Evolutionary conservation across 2,888 invertebrate genomes (phyloP).

Genomic region (Agonopterix heracliana): DNA sequence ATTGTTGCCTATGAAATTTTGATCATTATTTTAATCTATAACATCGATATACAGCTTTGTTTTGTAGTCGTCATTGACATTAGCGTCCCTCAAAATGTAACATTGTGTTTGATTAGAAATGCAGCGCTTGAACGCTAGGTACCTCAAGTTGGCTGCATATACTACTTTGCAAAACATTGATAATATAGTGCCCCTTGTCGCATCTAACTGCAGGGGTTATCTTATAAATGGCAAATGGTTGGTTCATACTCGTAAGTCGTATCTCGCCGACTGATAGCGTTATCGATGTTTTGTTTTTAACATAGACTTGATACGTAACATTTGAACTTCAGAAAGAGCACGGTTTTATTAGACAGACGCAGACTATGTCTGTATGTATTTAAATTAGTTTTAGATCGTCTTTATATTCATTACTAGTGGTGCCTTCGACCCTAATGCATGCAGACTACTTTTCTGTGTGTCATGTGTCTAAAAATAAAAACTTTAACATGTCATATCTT

Average conservation of each 20-base stretch:
- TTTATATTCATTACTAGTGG: too few species aligned
- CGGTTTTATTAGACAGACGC: background rate
- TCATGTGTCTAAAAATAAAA: too few species aligned
- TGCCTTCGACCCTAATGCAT: too few species aligned
- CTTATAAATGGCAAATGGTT: slow-evolving; percentile 44
- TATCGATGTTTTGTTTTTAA: slow-evolving; percentile 38
- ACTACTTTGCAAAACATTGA: slow-evolving; percentile 53
- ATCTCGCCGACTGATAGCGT: slow-evolving; percentile 36
- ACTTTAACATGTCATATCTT: too few species aligned
- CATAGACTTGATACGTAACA: slow-evolving; percentile 4
- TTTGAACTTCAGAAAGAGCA: background rate
- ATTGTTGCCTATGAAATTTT: too few species aligned
- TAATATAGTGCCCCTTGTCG: slow-evolving; percentile 36
- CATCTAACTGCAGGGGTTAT: slow-evolving; percentile 62
- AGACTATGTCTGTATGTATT: too few species aligned
- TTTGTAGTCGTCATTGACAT: too few species aligned
- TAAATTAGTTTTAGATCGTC: too few species aligned
- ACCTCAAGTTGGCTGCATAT: slow-evolving; percentile 11
- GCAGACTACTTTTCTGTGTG: too few species aligned
- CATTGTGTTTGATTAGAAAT: background rate
- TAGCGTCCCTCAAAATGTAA: too few species aligned
- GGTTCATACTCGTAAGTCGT: slow-evolving; percentile 33
- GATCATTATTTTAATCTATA: too few species aligned
- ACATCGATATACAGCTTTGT: too few species aligned
- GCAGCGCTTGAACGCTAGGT: background rate